Evolutionary conservation across 2,797 vertebrate genomes (phyloP), one percentile per base, ranked within the genome.

Genomic region (Pyrrhura leucotis): DNA sequence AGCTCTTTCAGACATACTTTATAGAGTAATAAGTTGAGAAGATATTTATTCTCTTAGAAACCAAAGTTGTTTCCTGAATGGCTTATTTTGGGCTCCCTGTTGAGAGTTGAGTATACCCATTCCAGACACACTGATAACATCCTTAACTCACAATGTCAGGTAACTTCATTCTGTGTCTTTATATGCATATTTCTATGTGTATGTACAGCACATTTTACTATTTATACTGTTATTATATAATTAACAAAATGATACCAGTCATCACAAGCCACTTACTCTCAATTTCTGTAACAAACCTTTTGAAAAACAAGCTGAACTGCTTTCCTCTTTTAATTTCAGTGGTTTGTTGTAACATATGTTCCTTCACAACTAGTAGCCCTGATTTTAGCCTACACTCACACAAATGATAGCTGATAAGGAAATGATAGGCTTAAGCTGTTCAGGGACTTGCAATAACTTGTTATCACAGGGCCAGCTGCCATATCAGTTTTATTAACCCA

Each of bases 401-500:
- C 97, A 97, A 98, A 97, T 95, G 98, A 98, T 93, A 95, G 93
- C 98, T 97, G 98, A 98, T 98, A 98, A 98, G 97, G 97, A 98
- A 98, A 98, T 97, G 98, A 98, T 97, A 98, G 95, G 97, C 97
- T 98, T 98, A 98, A 97, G 98, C 97, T 98, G 97, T 95, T 97
- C 97, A 96, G 97, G 94, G 98, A 97, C 94, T 98, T 96, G 97
- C 97, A 98, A 98, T 98, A 98, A 98, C 96, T 97, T 94, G 96
- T 97, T 97, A 97, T 97, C 98, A 96, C 51, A 66, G 95, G 96
- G 96, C 96, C 98, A 98, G 98, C 97, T 98, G 98, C 97, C 97
- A 78, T 98, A 98, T 98, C 98, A 98, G 97, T 97, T 98, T 98
- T 98, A 98, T 98, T 98, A 98, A 97, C 97, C 97, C 95, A 97